Evolutionary conservation across 2,797 vertebrate genomes (phyloP).

Genomic region (Enteromius paludinosus): DNA sequence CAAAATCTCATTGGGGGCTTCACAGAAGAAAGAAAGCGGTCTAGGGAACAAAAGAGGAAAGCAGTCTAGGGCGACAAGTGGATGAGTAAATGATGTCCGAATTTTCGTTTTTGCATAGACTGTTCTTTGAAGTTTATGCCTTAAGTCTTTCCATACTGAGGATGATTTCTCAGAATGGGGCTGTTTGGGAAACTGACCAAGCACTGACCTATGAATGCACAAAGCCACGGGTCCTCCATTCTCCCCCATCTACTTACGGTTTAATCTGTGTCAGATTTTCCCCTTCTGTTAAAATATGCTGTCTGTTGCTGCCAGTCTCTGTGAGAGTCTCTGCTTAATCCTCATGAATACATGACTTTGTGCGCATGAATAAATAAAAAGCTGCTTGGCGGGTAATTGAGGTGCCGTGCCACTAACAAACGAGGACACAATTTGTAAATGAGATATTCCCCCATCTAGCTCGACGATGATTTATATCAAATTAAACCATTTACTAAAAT

Average conservation of each 20-base stretch:
- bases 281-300: slow-evolving; percentile 83
- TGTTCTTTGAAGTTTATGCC: background rate
- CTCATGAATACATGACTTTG: slow-evolving; percentile 87
- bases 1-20: background rate
- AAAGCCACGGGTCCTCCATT: slow-evolving; percentile 65
- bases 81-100: background rate
- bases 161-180: slow-evolving; percentile 65
- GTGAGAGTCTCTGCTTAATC: slow-evolving; percentile 82
- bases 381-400: slow-evolving; percentile 84
- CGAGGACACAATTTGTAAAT: slow-evolving; percentile 82
- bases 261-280: slow-evolving; percentile 79
- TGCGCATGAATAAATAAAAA: slow-evolving; percentile 87
- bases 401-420: slow-evolving; percentile 83
- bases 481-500: slow-evolving; percentile 74
- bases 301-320: slow-evolving; percentile 82
- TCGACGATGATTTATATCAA: slow-evolving; percentile 72
- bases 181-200: slow-evolving; percentile 74
- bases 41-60: background rate
- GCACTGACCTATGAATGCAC: slow-evolving; percentile 73
- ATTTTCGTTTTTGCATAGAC: background rate
- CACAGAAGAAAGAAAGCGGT: background rate
- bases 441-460: slow-evolving; percentile 71
- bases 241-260: slow-evolving; percentile 64
- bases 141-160: slow-evolving; percentile 20
- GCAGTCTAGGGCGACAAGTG: background rate